Percentiles rank a stretch among this genome's conserved stretches.
phyloP scores from a whole-genome alignment of 2,888 invertebrate species.

The Drosophila rellima region DNA sequence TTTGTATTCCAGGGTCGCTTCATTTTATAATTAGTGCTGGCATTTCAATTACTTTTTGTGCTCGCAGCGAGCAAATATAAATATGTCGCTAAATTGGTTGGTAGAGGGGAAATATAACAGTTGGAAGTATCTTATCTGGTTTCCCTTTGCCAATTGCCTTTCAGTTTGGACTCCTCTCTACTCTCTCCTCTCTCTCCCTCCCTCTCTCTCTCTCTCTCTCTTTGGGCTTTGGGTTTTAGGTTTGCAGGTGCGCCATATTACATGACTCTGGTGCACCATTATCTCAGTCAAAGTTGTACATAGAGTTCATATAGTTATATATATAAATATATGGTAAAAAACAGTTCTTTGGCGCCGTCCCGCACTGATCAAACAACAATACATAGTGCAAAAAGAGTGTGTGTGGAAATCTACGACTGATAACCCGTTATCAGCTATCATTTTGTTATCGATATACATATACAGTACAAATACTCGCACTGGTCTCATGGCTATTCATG shows the following conservation, averaged over 20 bases:
- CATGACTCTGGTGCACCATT: constrained; percentile 40
- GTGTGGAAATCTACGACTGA: constrained; percentile 60
- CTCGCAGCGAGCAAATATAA: constrained; percentile 29
- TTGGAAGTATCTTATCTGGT: constrained; percentile 65
- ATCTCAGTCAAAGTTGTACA: constrained; percentile 19
- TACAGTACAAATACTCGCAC: too few species aligned
- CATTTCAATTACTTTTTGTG: constrained; percentile 59
- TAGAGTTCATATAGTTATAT: constrained; percentile 12
- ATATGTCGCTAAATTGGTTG: constrained; percentile 30
- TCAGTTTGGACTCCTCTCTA: not conserved
- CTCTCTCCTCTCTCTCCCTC: not conserved
- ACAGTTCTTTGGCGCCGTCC: constrained; percentile 27
- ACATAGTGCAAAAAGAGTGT: not conserved
- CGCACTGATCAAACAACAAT: constrained; percentile 16
- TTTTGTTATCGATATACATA: constrained; percentile 57
- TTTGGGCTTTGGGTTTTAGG: not conserved
- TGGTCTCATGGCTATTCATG: constrained; percentile 23
- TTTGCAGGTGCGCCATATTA: constrained; percentile 52
- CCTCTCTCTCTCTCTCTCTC: not conserved
- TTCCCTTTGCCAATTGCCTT: constrained; percentile 58
- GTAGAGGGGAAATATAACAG: constrained; percentile 8
- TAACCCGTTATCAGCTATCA: constrained; percentile 65
- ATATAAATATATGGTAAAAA: not conserved
- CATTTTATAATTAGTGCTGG: constrained; percentile 60
- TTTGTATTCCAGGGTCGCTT: constrained; percentile 1